Evolutionary conservation across 2,113 vertebrate genomes (phyloP), one percentile per base, ranked within the genome.

Genomic region (Chaetorhynchus papuensis): DNA sequence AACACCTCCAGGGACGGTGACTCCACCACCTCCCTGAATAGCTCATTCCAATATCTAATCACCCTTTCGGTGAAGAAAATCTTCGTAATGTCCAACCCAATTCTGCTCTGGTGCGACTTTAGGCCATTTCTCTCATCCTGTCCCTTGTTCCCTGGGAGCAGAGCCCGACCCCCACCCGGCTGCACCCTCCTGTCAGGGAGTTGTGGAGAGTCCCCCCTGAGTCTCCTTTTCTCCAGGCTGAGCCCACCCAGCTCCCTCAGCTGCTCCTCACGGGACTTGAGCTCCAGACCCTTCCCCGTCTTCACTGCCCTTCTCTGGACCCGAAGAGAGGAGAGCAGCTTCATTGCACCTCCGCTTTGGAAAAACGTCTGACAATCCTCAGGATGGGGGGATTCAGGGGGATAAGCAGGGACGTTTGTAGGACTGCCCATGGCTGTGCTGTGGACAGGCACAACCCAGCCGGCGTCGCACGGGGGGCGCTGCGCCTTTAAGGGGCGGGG

Each of bases 381-480:
- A 21, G n/a, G 19, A 18, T 7, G 8, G 8, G 10, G 19, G 11
- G 7, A 50, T 28, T 35, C 33, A 11, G 39, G 7, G 19, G 35
- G 26, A 65, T 5, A 28, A 45, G 28, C 13, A 10, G 12, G 39
- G 6, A 10, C 42, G 31, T 6, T n/a, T 41, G 53, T 26, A 23
- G 21, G 10, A 45, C n/a, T 7, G 76, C 20, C 10, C 27, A 6
- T 2, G 74, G 70, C 14, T 0, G 0, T 17, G 19, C 8, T 26
- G 1, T 0, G 44, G 33, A 7, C 24, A 23, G 10, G 14, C 28
- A 23, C 39, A 7, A 6, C 9, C 31, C 28, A 14, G 10, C 31
- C 13, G 9, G 13, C 0, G 2, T 2, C 23, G 6, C 52, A 24
- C 2, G 2, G 28, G 12, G 10, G 9, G 3, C 41, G 4, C 65